Base-by-base conservation (phyloP, 2,888 invertebrate genomes). In the Limnephilus marmoratus region DNA sequence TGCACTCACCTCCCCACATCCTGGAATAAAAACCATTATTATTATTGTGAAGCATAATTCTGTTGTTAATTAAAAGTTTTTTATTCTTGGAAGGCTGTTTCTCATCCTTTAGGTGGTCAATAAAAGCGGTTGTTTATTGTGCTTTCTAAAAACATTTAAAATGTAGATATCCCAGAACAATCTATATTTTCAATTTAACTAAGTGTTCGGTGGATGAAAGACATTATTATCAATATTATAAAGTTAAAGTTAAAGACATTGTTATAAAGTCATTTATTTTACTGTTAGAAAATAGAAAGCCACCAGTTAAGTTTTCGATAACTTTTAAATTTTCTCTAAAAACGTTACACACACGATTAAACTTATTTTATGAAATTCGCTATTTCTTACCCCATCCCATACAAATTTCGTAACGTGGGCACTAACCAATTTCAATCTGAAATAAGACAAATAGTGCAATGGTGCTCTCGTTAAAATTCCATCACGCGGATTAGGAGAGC, bases 391-490 rank as follows among this genome's bases (percentile, higher is more conserved):
- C 34, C 83, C 37, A 83, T 37, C 37, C 37, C 83, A 37, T 37
- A 24, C 3, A 34, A 34, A 83, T 37, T 83, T 83, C 37, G 31
- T 34, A 24, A 37, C 12, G 34, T 49, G 49, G 49, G 49, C 83
- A 41, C 7, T 24, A 83, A 83, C 83, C 83, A 37, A 83, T 37
- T 83, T 34, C 88, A 68, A 34, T 88, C 80, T 80, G 68, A 90
- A 83, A 81, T 37, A 34, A 80, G 83, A 85, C 68, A 91, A 92
- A 92, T 90, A 86, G 53, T 80, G n/a, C 45, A 80, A 31, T 85
- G 18, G 68, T 92, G 37, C 41, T 87, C 53, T 45, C n/a, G 87
- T 91, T 87, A 91, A 87, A 86, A 87, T 87, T 91, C 87, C 87
- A 92, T 83, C 81, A 29, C 18, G 37, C 18, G 41, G 85, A 85